Conservation (phyloP, 2,113 vertebrate species). For the Anarrhichthys ocellatus region DNA sequence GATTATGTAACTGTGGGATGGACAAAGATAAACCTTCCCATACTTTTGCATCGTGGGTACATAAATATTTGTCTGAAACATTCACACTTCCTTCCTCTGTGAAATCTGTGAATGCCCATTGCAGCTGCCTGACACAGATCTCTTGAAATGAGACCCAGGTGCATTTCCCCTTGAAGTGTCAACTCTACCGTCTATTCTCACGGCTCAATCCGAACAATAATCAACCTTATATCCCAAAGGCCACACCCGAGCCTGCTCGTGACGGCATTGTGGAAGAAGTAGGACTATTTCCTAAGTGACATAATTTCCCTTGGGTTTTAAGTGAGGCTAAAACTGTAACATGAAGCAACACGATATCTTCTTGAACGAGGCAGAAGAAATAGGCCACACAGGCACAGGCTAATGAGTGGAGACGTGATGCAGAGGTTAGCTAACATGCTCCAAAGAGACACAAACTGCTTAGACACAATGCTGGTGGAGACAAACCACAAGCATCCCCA, state of each 20-base stretch:
- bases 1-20: slow-evolving; percentile 35
- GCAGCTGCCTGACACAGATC: slow-evolving; percentile 39
- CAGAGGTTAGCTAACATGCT: slow-evolving; percentile 36
- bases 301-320: slow-evolving; percentile 57
- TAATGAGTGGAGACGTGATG: slow-evolving; percentile 29
- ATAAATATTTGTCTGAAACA: background rate
- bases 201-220: slow-evolving; percentile 15
- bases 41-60: background rate
- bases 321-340: slow-evolving; percentile 27
- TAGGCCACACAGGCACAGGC: slow-evolving; percentile 18
- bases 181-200: slow-evolving; percentile 8
- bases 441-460: slow-evolving; percentile 35
- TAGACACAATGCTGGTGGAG: slow-evolving; percentile 24
- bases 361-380: slow-evolving; percentile 37
- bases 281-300: slow-evolving; percentile 48
- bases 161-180: slow-evolving; percentile 31
- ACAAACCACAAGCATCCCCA: slow-evolving; percentile 25
- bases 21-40: slow-evolving; percentile 23
- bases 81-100: background rate
- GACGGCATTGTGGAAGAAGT: slow-evolving; percentile 41
- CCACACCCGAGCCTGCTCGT: slow-evolving; percentile 51
- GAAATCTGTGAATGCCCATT: slow-evolving; percentile 2
- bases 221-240: slow-evolving; percentile 21
- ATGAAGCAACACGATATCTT: slow-evolving; percentile 33
- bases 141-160: slow-evolving; percentile 54